Evolutionary conservation across 2,888 invertebrate species (phyloP), one percentile per base, ranked within the genome.

Genomic region (Pasiphila rectangulata): DNA sequence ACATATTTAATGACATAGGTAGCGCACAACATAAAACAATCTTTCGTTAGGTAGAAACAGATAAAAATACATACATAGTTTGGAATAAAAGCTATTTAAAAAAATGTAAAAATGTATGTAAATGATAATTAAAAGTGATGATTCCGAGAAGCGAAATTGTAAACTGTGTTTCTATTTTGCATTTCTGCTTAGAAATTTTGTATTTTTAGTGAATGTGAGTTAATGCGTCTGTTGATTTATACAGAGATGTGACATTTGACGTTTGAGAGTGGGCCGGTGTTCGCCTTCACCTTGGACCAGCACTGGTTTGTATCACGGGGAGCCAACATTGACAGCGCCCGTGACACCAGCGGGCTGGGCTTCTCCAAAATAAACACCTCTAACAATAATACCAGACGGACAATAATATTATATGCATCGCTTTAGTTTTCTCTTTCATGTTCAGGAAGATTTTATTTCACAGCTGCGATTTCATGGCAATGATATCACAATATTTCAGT

Each of bases 201-300:
- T 59, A 60, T 61, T 56, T 54, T 52, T 51, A 63, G 58, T 61
- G 41, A 38, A 57, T 63, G 59, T 61, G 66, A 57, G 48, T 52
- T 44, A 48, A 59, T 73, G 72, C 75, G 75, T 77, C 74, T 76
- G 63, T 72, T 78, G 72, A 78, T 81, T 76, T 76, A 76, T 79
- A 79, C 57, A 71, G 69, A 69, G 40, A 37, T 45, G 71, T 73
- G 79, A 78, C 78, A 74, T 69, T 67, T 77, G 79, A 73, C 72
- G 69, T 59, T 46, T 51, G 35, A 34, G 55, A 55, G 57, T 57
- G 56, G 56, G 54, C 60, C 65, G 69, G 59, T 66, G 60, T 57
- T 79, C 72, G 81, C 87, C 88, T 86, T 87, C 84, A 86, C 88
- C 88, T 87, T 87, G 83, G 64, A 68, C 55, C 61, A 67, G 64